Conservation (phyloP, 2,888 invertebrate species). For the Macropis europaea region DNA sequence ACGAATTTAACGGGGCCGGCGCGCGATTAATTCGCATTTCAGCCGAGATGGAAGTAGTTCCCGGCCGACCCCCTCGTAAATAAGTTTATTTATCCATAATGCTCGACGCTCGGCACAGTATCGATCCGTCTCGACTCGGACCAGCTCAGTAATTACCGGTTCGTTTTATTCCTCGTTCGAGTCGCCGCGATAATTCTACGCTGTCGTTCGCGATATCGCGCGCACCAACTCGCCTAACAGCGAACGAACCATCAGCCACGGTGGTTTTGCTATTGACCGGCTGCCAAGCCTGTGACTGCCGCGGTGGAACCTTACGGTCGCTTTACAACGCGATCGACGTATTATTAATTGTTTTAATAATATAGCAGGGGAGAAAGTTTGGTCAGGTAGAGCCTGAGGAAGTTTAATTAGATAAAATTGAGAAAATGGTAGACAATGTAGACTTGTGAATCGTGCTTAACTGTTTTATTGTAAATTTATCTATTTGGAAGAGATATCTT, state of each 20-base stretch:
- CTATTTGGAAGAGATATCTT: too few species aligned
- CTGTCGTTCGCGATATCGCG: slow-evolving; percentile 24
- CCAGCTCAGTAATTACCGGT: slow-evolving; percentile 24
- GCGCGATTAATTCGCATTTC: slow-evolving; percentile 2
- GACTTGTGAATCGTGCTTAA: too few species aligned
- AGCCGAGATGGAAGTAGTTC: not conserved
- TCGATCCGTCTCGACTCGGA: slow-evolving; percentile 10
- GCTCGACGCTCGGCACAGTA: not conserved
- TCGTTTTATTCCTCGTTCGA: slow-evolving; percentile 17
- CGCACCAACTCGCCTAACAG: not conserved
- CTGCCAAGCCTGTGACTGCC: not conserved
- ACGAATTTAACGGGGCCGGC: too few species aligned
- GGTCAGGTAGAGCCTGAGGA: too few species aligned
- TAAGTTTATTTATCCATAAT: slow-evolving; percentile 21
- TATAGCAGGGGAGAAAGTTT: too few species aligned
- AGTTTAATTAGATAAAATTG: too few species aligned
- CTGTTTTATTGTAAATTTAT: too few species aligned
- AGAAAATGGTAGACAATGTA: too few species aligned
- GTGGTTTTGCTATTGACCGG: not conserved
- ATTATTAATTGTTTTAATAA: too few species aligned
- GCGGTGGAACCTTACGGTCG: not conserved
- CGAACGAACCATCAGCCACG: slow-evolving; percentile 7
- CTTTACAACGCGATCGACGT: too few species aligned
- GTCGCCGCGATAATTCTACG: slow-evolving; percentile 30
- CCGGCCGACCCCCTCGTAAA: not conserved